Evolutionary conservation across 2,888 invertebrate genomes (phyloP), one percentile per base, ranked within the genome.

Genomic region (Salticus scenicus): DNA sequence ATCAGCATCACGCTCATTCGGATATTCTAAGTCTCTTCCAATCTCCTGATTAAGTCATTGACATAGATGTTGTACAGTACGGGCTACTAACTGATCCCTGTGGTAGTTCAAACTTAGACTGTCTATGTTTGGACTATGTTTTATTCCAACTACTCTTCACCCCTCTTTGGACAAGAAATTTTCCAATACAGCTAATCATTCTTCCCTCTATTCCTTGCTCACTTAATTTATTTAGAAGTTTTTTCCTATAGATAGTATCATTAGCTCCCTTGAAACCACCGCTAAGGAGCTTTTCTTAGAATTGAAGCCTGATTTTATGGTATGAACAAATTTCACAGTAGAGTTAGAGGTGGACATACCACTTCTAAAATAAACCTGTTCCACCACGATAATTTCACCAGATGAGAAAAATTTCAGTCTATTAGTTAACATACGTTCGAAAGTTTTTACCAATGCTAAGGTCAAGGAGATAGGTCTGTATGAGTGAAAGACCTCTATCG

Each of bases 391-490:
- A 14, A 51, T 51, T 51, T 51, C 51, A 51, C 8, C 51, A 51
- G 51, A 51, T 20, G 5, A 17, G 5, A 51, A 51, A 51, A 51
- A 20, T 17, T 51, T 51, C n/a, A 4, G 51, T 17, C 51, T 51
- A 2, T 17, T 51, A 8, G 5, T 64, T 28, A 64, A 28, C 64
- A 2, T 64, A 27, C 51, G 17, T 51, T 51, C 51, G 20, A 20
- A 57, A 1, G 57, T 57, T 57, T 57, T 57, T 20, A 20, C 7
- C 7, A 57, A 20, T 5, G 5, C 20, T 20, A 20, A 57, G 5
- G 57, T 57, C 7, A 57, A 20, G 57, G 57, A 57, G 1, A 57
- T 20, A 57, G 57, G 5, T 66, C 66, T 66, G 12, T 66, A 66
- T 17, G 66, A 66, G 12, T 66, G 12, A 10, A 66, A 30, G 28